Percentiles rank a stretch among this genome's conserved stretches.
Conservation (phyloP, 2,797 vertebrate species). For the Pampus argenteus region DNA sequence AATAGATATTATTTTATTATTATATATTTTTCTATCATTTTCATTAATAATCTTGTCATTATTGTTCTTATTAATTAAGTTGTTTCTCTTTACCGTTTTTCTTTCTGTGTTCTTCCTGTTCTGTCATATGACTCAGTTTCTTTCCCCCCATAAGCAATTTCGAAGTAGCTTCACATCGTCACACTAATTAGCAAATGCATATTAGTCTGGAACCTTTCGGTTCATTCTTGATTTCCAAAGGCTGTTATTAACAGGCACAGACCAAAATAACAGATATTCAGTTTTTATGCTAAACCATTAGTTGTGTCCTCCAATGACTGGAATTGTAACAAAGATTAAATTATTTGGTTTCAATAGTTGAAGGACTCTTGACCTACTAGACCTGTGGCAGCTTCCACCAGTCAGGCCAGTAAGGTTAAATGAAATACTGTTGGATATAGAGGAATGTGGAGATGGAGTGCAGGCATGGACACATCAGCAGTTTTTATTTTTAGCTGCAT, state of each 20-base stretch:
- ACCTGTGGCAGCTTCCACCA: constrained; percentile 28
- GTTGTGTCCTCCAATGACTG: neutral
- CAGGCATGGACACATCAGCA: constrained; percentile 68
- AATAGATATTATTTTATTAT: too few relatives aligned
- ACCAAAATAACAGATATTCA: neutral
- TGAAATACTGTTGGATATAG: constrained; percentile 40
- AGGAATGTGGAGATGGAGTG: constrained; percentile 42
- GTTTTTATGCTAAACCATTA: neutral
- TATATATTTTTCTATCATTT: too few relatives aligned
- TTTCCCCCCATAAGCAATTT: too few relatives aligned
- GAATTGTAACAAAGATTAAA: neutral
- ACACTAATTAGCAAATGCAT: too few relatives aligned
- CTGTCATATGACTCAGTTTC: too few relatives aligned
- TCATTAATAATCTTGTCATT: too few relatives aligned
- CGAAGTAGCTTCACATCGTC: too few relatives aligned
- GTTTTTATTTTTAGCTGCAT: constrained; percentile 69
- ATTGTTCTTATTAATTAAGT: too few relatives aligned
- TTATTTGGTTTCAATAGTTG: neutral
- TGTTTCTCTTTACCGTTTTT: neutral
- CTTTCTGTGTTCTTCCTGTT: neutral
- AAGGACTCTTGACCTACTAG: constrained; percentile 10
- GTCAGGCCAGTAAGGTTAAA: neutral
- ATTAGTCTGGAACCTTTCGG: too few relatives aligned
- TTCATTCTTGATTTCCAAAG: too few relatives aligned
- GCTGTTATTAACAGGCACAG: too few relatives aligned